A percentile compares a stretch with the other conserved stretches of the same genome.
phyloP scores from a whole-genome alignment of 2,888 invertebrate genomes.

The Trachelus iudaicus region DNA sequence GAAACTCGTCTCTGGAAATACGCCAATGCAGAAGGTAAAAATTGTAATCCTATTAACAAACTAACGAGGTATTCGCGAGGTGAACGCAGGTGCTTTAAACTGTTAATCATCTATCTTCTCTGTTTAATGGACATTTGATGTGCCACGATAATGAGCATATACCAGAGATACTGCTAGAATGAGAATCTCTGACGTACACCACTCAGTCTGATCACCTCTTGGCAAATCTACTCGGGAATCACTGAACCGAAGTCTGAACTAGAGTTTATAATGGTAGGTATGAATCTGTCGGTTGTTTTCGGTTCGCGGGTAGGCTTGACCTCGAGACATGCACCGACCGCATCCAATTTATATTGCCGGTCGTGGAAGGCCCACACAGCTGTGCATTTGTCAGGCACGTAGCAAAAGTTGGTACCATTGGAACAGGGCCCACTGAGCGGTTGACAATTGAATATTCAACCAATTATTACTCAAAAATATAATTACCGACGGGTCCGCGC shows the following conservation, averaged over 20 bases:
- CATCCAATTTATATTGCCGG: constrained; percentile 39
- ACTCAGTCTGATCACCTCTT: background rate
- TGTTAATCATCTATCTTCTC: background rate
- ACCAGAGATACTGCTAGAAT: background rate
- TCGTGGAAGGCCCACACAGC: constrained; percentile 28
- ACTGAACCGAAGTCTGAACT: constrained; percentile 4
- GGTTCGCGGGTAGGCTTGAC: constrained; percentile 35
- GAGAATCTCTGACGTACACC: background rate
- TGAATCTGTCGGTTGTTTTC: constrained; percentile 34
- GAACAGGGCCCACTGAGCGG: background rate
- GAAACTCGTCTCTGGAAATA: background rate
- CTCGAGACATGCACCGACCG: constrained; percentile 43
- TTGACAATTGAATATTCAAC: background rate
- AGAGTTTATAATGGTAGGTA: constrained; percentile 22
- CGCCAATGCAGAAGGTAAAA: background rate
- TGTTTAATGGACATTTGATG: background rate
- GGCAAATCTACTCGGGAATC: constrained; percentile 3
- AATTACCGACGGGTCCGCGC: background rate
- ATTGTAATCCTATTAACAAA: background rate
- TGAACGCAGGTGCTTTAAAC: background rate
- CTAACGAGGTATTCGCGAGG: background rate
- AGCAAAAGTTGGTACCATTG: constrained; percentile 9
- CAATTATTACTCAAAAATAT: background rate
- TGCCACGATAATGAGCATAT: background rate
- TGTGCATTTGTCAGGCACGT: constrained; percentile 26